These are phyloP conservation scores for Coptotermes formosanus DNA, from an alignment of 1,140 invertebrate genomes.

Conservation along the genomic window DNA sequence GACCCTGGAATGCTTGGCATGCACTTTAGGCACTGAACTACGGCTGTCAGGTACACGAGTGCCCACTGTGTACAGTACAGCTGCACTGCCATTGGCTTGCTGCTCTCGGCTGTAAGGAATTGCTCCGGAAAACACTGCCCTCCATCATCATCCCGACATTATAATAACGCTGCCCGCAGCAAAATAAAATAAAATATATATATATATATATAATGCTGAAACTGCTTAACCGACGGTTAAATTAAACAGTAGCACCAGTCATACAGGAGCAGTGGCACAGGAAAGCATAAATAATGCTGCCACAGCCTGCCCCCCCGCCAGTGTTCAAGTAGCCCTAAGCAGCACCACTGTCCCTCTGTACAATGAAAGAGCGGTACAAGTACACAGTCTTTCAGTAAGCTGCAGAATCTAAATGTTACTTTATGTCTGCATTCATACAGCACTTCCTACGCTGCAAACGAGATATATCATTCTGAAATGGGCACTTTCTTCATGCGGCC, in stretches of 20 bases:
- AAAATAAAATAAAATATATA: conserved; percentile 6
- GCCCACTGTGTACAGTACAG: neutral
- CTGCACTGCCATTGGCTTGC: too few species aligned
- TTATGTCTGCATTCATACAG: too few species aligned
- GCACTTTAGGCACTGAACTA: too few species aligned
- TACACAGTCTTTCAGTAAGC: too few species aligned
- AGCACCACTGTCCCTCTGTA: neutral
- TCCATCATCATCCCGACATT: neutral
- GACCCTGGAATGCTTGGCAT: too few species aligned
- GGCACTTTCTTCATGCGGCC: too few species aligned
- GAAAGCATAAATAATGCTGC: neutral
- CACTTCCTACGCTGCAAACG: too few species aligned
- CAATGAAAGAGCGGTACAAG: too few species aligned
- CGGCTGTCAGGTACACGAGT: neutral
- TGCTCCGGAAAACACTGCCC: neutral
- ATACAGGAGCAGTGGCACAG: neutral
- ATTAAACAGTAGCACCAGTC: neutral
- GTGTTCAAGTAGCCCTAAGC: neutral
- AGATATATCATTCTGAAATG: too few species aligned
- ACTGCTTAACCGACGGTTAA: neutral
- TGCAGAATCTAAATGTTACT: too few species aligned
- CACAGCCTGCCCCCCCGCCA: neutral
- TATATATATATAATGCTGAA: too few species aligned
- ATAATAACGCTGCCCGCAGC: neutral
- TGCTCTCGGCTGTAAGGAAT: neutral